Evolutionary conservation across 2,888 invertebrate species (phyloP), one percentile per base, ranked within the genome.

Genomic region (Gortyna flavago): DNA sequence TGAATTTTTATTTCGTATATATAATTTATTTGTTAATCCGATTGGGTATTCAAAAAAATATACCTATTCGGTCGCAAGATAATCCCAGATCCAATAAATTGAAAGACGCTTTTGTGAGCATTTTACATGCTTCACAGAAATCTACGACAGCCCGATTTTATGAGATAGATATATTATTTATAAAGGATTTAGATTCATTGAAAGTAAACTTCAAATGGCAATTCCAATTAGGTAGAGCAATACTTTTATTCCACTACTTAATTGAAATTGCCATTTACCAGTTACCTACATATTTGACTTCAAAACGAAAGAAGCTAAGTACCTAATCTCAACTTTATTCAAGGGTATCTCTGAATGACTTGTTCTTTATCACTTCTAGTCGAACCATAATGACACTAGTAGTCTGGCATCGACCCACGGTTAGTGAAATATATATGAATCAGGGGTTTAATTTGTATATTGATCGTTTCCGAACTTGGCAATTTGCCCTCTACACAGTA

Each of bases 71-170:
- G 65, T 84, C 70, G 78, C 75, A n/a, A 73, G 85, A 86, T 87
- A 84, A 87, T 87, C 88, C 85, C 72, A 71, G 73, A 77, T 87
- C 82, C 75, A 85, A 84, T 88, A 87, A 87, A 87, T 85, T 86
- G 87, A 82, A 80, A 87, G 85, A 86, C 62, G 78, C 75, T 84
- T 72, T 86, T 81, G 73, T 86, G 67, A 69, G 79, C 81, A 81
- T 68, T 79, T 84, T 77, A 71, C 66, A 74, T 80, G 71, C 67
- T 79, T 77, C 81, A 78, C 18, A 84, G 76, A 78, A 81, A 76
- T 74, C 32, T 75, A 71, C 72, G 70, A 73, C 54, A 67, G 57
- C 41, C 44, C 61, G 38, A 57, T 79, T 73, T 66, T 68, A 59
- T 70, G 41, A 57, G 35, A 70, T 62, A 64, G 18, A 18, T 59